Base-by-base conservation (phyloP, 2,888 invertebrate species). In the Apoda limacodes region DNA sequence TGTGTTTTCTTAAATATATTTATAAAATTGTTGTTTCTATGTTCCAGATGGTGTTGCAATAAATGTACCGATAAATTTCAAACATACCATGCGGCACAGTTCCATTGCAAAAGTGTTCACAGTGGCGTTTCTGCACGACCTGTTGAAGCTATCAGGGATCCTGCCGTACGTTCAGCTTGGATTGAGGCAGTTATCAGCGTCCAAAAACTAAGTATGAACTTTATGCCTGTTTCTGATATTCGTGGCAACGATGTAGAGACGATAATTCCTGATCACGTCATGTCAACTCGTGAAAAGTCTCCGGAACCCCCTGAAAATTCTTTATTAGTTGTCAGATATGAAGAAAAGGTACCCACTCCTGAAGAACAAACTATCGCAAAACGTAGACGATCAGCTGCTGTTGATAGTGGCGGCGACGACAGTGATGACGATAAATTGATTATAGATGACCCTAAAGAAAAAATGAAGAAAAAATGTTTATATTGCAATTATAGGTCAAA, bases 11-110 rank as follows among this genome's bases (percentile, higher is more conserved):
- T n/a, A 22, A 12, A 22, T 22, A 26, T 32, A 5, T 22, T 5
- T 6, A 21, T 21, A 25, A 24, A 10, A 19, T 11, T 13, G 12
- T 20, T 29, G 17, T 27, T 22, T 7, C 28, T 11, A 5, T 11
- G 39, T 55, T 57, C 3, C 59, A 80, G 80, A 35, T 80, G 78
- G 78, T 56, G 61, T 32, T 80, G 80, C 50, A 68, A 57, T 27
- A 42, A 35, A 12, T 80, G 80, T 34, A 27, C 52, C 2, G 37
- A 41, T 2, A 58, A 57, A 17, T 74, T 67, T 46, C 60, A 59
- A 30, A 62, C 60, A 1, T 78, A 71, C 42, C 76, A 78, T 42
- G 68, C 72, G 39, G 76, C 71, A 2, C 75, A 69, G 47, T 66
- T 62, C 34, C 80, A 80, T 40, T 67, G 74, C 37, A 64, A 60